Percentiles rank a stretch among this genome's conserved stretches.
These are phyloP conservation scores for Panzeria rudis DNA, from an alignment of 2,888 invertebrate genomes.

Conservation along the genomic window DNA sequence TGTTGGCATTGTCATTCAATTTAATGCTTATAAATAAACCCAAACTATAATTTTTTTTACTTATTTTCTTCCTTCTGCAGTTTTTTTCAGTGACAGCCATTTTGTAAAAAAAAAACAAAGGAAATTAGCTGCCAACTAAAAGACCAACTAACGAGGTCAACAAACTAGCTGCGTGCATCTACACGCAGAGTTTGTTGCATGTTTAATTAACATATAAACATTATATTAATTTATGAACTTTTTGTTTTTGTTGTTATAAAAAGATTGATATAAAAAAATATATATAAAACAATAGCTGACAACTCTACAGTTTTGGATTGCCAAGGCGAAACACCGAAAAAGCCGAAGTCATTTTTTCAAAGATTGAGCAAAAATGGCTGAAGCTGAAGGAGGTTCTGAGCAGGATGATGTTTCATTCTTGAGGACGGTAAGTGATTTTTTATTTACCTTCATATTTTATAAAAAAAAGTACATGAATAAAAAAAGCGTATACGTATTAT, in stretches of 20 bases:
- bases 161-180: conserved; percentile 69
- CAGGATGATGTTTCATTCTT: conserved; percentile 99
- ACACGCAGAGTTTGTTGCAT: conserved; percentile 69
- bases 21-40: background rate
- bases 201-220: conserved; percentile 33
- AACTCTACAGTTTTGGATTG: conserved; percentile 49
- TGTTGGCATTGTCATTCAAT: background rate
- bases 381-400: conserved; percentile 97
- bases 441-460: background rate
- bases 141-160: conserved; percentile 58
- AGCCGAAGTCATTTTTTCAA: conserved; percentile 75
- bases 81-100: conserved; percentile 67
- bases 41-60: conserved; percentile 12
- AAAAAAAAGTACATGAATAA: too few relatives aligned
- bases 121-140: conserved; percentile 60
- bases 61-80: conserved; percentile 33
- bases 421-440: conserved; percentile 92
- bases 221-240: conserved; percentile 27
- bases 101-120: conserved; percentile 60
- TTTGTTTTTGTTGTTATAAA: conserved; percentile 7
- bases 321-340: conserved; percentile 3
- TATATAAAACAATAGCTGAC: background rate
- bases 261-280: conserved; percentile 3
- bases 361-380: conserved; percentile 88
- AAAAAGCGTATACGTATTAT: background rate